These are phyloP conservation scores for Thunnus thynnus DNA, from an alignment of 2,113 vertebrate genomes.

Conservation along the genomic window DNA sequence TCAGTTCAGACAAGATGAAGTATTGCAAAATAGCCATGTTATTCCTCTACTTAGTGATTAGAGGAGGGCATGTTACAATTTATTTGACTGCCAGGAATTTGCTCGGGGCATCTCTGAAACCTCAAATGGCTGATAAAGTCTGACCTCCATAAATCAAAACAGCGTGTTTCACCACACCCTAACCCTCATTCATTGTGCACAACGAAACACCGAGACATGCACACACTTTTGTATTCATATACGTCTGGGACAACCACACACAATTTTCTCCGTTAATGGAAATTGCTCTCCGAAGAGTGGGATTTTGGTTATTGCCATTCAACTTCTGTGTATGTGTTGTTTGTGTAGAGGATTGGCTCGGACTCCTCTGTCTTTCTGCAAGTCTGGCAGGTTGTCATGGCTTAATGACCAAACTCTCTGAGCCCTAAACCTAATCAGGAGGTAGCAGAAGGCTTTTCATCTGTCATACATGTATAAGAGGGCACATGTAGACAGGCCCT, in stretches of 20 bases:
- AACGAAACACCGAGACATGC: background rate
- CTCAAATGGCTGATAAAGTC: constrained; percentile 45
- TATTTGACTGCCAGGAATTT: constrained; percentile 74
- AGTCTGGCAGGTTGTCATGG: constrained; percentile 47
- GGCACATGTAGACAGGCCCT: background rate
- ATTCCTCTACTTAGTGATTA: constrained; percentile 54
- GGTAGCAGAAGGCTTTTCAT: constrained; percentile 26
- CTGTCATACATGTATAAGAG: constrained; percentile 2
- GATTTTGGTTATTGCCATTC: constrained; percentile 25
- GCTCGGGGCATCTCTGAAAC: constrained; percentile 58
- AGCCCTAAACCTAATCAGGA: constrained; percentile 47
- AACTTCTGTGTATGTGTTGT: constrained; percentile 7
- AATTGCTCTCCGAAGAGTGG: background rate
- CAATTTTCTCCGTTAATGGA: background rate
- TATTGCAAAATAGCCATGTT: constrained; percentile 59
- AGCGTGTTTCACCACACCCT: constrained; percentile 11
- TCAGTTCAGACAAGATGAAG: constrained; percentile 47
- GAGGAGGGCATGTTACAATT: constrained; percentile 55
- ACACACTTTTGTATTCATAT: background rate
- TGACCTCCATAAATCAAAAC: constrained; percentile 68
- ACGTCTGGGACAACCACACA: constrained; percentile 6
- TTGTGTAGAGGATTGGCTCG: background rate
- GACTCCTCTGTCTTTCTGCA: constrained; percentile 26
- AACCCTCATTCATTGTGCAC: background rate
- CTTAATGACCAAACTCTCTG: constrained; percentile 25